Percentiles rank a stretch among this genome's conserved stretches.
Evolutionary conservation across 2,797 vertebrate species (phyloP).

Genomic region (Pantherophis vulpinus): DNA sequence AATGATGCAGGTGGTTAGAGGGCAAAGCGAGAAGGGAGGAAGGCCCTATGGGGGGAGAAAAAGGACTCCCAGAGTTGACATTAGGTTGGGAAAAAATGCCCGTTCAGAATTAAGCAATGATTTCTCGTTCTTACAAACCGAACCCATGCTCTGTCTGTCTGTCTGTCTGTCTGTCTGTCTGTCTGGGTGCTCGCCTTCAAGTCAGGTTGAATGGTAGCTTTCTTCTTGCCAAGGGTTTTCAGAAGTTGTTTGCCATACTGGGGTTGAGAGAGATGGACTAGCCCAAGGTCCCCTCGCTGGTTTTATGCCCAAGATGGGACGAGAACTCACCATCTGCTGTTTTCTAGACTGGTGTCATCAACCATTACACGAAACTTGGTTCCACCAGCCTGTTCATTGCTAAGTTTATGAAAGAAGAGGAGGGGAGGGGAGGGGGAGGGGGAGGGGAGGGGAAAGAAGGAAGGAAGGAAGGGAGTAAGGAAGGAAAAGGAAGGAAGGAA

Average conservation of each 20-base stretch:
- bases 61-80: neutral
- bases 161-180: neutral
- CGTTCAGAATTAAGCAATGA: neutral
- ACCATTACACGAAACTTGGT: neutral
- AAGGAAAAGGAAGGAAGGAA: too few relatives aligned
- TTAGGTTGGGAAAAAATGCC: neutral
- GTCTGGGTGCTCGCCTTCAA: neutral
- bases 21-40: neutral
- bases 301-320: neutral
- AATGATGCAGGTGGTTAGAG: constrained; percentile 16
- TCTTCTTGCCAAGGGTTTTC: neutral
- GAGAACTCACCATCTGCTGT: neutral
- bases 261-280: neutral
- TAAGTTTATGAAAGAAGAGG: too few relatives aligned
- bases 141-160: neutral
- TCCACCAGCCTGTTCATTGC: neutral
- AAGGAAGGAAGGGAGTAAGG: too few relatives aligned
- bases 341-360: neutral
- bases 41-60: neutral
- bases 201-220: neutral
- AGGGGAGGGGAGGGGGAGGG: too few relatives aligned
- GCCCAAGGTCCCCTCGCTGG: neutral
- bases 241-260: neutral
- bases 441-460: too few relatives aligned
- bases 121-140: neutral